Evolutionary conservation across 2,888 invertebrate genomes (phyloP).

Genomic region (Eupithecia subfuscata): DNA sequence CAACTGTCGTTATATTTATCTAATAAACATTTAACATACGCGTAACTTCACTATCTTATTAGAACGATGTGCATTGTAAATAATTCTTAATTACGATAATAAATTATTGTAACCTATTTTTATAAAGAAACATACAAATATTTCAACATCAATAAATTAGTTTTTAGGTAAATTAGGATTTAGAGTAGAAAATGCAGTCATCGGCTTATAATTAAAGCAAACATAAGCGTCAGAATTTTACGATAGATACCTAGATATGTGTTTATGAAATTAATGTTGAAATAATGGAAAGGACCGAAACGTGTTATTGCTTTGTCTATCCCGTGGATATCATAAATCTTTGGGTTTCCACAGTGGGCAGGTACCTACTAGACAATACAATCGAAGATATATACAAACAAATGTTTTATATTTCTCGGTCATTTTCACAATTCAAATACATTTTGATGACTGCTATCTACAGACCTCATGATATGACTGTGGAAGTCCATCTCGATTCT

Average conservation of each 20-base stretch:
- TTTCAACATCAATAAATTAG: conserved; percentile 43
- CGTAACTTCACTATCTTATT: conserved; percentile 46
- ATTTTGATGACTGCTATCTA: not conserved
- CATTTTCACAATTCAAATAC: conserved; percentile 9
- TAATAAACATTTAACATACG: conserved; percentile 61
- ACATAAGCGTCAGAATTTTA: conserved; percentile 42
- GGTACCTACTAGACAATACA: too few species aligned
- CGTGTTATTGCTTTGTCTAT: too few species aligned
- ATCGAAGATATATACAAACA: too few species aligned
- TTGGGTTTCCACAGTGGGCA: too few species aligned
- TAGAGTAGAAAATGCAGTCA: conserved; percentile 61
- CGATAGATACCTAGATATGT: conserved; percentile 18
- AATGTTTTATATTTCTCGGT: too few species aligned
- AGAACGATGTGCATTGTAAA: conserved; percentile 66
- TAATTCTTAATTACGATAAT: conserved; percentile 48
- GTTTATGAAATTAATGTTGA: conserved; percentile 29
- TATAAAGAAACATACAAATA: conserved; percentile 46
- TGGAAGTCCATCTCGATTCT: not conserved
- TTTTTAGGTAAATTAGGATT: conserved; percentile 46
- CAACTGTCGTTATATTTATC: conserved; percentile 52
- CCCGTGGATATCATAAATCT: too few species aligned
- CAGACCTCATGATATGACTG: not conserved
- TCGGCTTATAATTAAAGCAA: conserved; percentile 53
- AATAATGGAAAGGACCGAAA: conserved; percentile 24
- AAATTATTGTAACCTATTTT: conserved; percentile 44